Evolutionary conservation across 1,140 invertebrate species (phyloP), one percentile per base, ranked within the genome.

Genomic region (Bombus confusus): DNA sequence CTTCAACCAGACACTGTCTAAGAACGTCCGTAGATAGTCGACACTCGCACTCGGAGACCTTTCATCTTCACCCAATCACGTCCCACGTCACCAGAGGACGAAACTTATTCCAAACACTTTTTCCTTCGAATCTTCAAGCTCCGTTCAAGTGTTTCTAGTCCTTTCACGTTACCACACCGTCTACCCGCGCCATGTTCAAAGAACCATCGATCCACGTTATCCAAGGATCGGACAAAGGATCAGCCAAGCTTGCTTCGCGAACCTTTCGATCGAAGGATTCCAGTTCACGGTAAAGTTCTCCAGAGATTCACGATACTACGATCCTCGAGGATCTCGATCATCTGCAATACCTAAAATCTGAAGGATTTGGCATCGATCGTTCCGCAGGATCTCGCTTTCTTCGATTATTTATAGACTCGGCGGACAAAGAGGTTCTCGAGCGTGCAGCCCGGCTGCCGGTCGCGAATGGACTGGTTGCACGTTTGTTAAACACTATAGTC

Each of bases 381-480:
- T 62, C 75, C 41, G 8, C 75, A 77, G 75, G 75, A 77, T 41
- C 75, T 39, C 75, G 57, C 8, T 77, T 39, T 62, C 77, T 72
- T 47, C 47, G 43, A 81, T 88, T 90, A 84, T 90, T 86, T 83
- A 80, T 84, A 75, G 80, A 80, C 86, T 59, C 83, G 74, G 80
- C 86, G 88, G 88, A 92, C 91, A 89, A 91, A 91, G 88, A 87
- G 84, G 90, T 90, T 88, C 6, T 13, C 41, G 92, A 92, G 87
- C 91, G 92, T 92, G 89, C 88, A 92, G 92, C 91, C 89, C 86
- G 93, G 88, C 79, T 93, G 92, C 87, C 93, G 91, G 92, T 91
- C 93, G 92, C 93, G 92, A 92, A 91, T 93, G 88, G 86, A 94
- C 93, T 94, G 92, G 89, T 89, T 87, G 88, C 59, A 82, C 88